Evolutionary conservation across 1,140 invertebrate genomes (phyloP).

Genomic region (Drosophila melanica): DNA sequence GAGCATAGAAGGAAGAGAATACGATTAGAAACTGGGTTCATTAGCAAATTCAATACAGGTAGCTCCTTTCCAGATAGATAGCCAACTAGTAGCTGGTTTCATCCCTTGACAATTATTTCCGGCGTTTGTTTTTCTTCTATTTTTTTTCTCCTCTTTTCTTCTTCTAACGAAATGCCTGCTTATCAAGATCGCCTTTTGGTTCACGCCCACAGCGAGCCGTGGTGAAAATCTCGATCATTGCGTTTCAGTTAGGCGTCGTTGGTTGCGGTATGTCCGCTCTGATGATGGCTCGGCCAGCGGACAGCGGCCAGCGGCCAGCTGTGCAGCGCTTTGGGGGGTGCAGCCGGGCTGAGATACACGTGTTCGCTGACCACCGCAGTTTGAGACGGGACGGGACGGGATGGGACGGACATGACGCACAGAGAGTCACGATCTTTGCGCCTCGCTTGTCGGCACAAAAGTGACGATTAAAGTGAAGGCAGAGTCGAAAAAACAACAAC

Average conservation of each 20-base stretch:
- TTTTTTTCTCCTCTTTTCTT: constrained; percentile 9
- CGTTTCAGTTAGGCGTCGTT: constrained; percentile 58
- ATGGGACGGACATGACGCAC: constrained; percentile 15
- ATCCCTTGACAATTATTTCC: constrained; percentile 76
- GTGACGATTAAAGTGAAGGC: constrained; percentile 53
- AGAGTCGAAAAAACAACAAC: constrained; percentile 4
- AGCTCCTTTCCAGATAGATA: constrained; percentile 21
- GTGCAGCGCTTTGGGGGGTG: constrained; percentile 65
- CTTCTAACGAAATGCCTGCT: constrained; percentile 48
- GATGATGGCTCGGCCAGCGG: constrained; percentile 13
- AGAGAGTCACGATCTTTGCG: constrained; percentile 41
- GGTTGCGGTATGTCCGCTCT: constrained; percentile 67
- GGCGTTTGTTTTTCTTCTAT: constrained; percentile 38
- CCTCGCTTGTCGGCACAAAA: constrained; percentile 48
- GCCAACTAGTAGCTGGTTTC: not conserved
- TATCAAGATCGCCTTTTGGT: constrained; percentile 65
- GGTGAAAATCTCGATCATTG: constrained; percentile 49
- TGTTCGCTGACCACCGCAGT: constrained; percentile 52
- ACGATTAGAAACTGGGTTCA: constrained; percentile 42
- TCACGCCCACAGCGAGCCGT: constrained; percentile 52
- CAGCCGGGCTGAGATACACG: constrained; percentile 47
- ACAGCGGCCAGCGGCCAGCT: constrained; percentile 37
- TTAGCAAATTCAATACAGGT: constrained; percentile 69
- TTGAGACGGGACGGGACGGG: not conserved
- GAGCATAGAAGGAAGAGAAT: too few relatives aligned